Evolutionary conservation across 2,113 vertebrate species (phyloP), one percentile per base, ranked within the genome.

Genomic region (Panthera tigris): DNA sequence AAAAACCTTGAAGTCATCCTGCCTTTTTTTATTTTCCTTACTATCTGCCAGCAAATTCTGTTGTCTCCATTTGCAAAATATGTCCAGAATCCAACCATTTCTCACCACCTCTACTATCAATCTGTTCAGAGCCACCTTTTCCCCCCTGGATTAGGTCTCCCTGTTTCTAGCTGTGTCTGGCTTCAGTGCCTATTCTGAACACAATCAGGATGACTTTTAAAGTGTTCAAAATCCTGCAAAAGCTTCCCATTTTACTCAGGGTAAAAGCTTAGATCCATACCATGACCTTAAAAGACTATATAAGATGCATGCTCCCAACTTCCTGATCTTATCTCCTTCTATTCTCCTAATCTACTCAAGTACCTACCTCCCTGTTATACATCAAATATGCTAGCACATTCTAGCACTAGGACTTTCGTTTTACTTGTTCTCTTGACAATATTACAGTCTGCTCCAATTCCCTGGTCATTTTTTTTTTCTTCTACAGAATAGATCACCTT

Each of bases 21-120:
- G 31, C 89, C 73, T 86, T 83, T 61, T 89, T 93, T 89, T 41
- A 94, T 50, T 94, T 92, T 57, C 39, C 81, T 69, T 96, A 29
- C 36, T 90, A 94, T 1, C 29, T 79, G 27, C 55, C 12, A n/a
- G 13, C 41, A 97, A 85, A 90, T 94, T 71, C 81, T 83, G 45
- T 13, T 52, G 29, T 55, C 31, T 80, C 55, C 45, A 36, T 79
- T 76, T 88, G 29, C 45, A 94, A 92, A 96, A 89, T 13, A 92
- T 13, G 95, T n/a, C 39, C 27, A 89, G 55, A 89, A 80, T 85
- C 16, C 39, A 95, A 85, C 27, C 23, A 45, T 92, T 95, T 91
- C 81, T 85, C 63, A 92, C 31, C 21, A 90, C 33, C 8, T 79
- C 50, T 29, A 83, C 19, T 52, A 96, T 45, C 25, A 57, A 68